Evolutionary conservation across 2,888 invertebrate genomes (phyloP).

Genomic region (Marronus borbonicus): DNA sequence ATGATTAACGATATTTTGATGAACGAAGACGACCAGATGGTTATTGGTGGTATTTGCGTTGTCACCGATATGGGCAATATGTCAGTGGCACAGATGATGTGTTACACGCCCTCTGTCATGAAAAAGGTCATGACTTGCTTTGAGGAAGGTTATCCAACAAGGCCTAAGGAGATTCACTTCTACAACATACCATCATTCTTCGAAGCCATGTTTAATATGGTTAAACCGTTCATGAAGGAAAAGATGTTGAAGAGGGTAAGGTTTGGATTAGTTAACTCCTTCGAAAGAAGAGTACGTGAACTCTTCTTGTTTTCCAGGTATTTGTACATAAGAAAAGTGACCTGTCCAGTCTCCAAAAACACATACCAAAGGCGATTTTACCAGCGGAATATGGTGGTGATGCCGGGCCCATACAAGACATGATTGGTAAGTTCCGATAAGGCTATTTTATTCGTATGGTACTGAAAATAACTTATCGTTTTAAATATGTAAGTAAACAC

Average conservation of each 20-base stretch:
- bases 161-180: constrained; percentile 75
- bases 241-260: constrained; percentile 66
- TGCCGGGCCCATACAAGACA: constrained; percentile 72
- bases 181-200: constrained; percentile 75
- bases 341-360: constrained; percentile 73
- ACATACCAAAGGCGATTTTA: constrained; percentile 74
- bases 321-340: constrained; percentile 70
- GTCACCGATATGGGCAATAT: constrained; percentile 75
- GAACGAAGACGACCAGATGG: constrained; percentile 76
- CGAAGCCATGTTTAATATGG: constrained; percentile 74
- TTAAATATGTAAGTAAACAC: too few species aligned
- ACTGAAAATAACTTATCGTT: too few species aligned
- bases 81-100: constrained; percentile 73
- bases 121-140: constrained; percentile 71
- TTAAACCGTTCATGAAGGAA: constrained; percentile 76
- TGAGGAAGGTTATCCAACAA: constrained; percentile 76
- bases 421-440: constrained; percentile 38
- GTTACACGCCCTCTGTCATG: constrained; percentile 72
- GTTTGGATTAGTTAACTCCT: too few species aligned
- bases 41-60: constrained; percentile 72
- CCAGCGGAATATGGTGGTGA: constrained; percentile 80
- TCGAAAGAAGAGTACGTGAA: not conserved
- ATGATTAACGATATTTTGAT: constrained; percentile 75
- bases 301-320: constrained; percentile 68
- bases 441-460: not conserved